A percentile compares a stretch with the other conserved stretches of the same genome.
phyloP scores from a whole-genome alignment of 2,113 vertebrate species.

The Castor canadensis region DNA sequence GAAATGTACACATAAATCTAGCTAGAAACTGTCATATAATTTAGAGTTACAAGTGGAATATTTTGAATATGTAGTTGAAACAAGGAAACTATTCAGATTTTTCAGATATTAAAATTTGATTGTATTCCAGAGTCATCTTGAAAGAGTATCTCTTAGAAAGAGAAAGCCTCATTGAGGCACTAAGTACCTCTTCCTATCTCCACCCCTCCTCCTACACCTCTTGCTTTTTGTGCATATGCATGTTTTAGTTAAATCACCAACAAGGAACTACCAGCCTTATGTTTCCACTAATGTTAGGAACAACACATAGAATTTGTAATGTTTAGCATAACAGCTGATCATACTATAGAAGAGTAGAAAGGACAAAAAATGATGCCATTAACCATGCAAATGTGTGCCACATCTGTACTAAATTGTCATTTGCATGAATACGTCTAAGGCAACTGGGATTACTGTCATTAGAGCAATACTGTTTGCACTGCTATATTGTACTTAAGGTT shows the following conservation, averaged over 20 bases:
- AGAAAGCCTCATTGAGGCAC: slow-evolving; percentile 7
- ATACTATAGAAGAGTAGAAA: slow-evolving; percentile 83
- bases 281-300: slow-evolving; percentile 89
- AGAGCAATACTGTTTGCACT: slow-evolving; percentile 65
- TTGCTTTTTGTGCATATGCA: slow-evolving; percentile 65
- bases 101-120: not conserved
- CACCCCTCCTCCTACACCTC: not conserved
- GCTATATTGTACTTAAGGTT: slow-evolving; percentile 75
- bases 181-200: not conserved
- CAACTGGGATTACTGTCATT: slow-evolving; percentile 69
- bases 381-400: slow-evolving; percentile 84
- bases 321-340: slow-evolving; percentile 90
- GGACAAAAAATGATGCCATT: slow-evolving; percentile 84
- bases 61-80: not conserved
- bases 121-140: not conserved
- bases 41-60: not conserved
- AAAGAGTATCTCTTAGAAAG: slow-evolving; percentile 30
- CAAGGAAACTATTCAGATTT: not conserved
- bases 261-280: slow-evolving; percentile 89
- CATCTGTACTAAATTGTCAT: slow-evolving; percentile 76
- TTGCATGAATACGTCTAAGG: slow-evolving; percentile 77
- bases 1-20: not conserved
- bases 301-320: slow-evolving; percentile 91
- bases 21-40: not conserved
- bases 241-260: slow-evolving; percentile 89